Base-by-base conservation (phyloP, 2,888 invertebrate genomes). In the Monochamus alternatus region DNA sequence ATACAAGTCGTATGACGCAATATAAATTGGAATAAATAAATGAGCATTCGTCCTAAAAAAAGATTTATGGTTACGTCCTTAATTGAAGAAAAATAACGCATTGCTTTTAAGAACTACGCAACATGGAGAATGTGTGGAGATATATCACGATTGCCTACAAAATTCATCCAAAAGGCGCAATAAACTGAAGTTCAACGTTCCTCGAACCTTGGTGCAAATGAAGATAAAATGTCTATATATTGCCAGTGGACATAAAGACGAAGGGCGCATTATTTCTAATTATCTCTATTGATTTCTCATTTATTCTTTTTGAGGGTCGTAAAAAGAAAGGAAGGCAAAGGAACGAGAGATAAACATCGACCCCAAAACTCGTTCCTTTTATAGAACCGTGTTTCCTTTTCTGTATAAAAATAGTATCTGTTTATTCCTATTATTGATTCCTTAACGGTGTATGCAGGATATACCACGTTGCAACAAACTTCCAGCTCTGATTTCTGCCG, bases 161-260 rank as follows among this genome's bases (percentile, higher is more conserved):
- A 67, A 38, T 67, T 67, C 43, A 68, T 43, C n/a, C 14, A 58
- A 51, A 52, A 68, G n/a, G 0, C 58, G 55, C 58, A 58, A 22
- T 59, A 58, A 59, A 68, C 43, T 68, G 14, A 68, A 59, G 22
- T 59, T 60, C 30, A 69, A 30, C 30, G 30, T 47, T 47, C 30
- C 44, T 58, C 9, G 69, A 59, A 69, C n/a, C 59, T 30, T 60
- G n/a, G 30, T n/a, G 69, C n/a, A 60, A 69, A 69, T 69, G 60
- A 69, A 69, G 69, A 69, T 69, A 69, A 44, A 69, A 69, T 47
- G 69, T 31, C 69, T 22, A 60, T 60, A 60, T 60, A 44, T 60
- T 47, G 44, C 69, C 55, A 31, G 38, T 47, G 14, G 44, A 44
- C 51, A 5, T 12, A 47, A 69, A 69, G 31, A 69, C 47, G 60